Percentiles rank a stretch among this genome's conserved stretches.
These are phyloP conservation scores for Actinernus sp. DNA, from an alignment of 92 coral and sea anemone genomes.

Conservation along the genomic window DNA sequence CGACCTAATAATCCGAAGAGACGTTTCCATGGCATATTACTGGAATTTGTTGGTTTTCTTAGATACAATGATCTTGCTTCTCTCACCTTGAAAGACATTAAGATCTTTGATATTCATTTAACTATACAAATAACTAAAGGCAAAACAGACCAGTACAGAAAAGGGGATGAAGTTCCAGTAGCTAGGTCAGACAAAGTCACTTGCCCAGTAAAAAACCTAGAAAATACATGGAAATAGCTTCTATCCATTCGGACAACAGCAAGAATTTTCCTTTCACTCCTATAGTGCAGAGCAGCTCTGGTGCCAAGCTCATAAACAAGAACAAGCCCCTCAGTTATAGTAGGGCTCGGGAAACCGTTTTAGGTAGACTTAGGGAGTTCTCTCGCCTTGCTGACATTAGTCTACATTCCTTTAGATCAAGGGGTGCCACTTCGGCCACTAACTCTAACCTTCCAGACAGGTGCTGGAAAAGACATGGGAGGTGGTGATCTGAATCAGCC, in stretches of 20 bases:
- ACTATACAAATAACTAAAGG: constrained; percentile 21
- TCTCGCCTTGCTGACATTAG: background rate
- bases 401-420: constrained; percentile 37
- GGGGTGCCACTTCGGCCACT: constrained; percentile 47
- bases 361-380: background rate
- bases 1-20: constrained; percentile 18
- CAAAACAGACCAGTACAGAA: constrained; percentile 49
- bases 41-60: constrained; percentile 29
- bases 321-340: background rate
- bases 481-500: constrained; percentile 37
- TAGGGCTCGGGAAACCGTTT: background rate
- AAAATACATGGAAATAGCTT: background rate
- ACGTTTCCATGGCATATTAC: constrained; percentile 30
- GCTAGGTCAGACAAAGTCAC: constrained; percentile 17
- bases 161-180: constrained; percentile 49
- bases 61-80: constrained; percentile 44
- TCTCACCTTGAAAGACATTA: constrained; percentile 28
- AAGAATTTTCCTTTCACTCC: background rate
- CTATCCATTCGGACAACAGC: background rate
- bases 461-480: constrained; percentile 57
- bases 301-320: background rate
- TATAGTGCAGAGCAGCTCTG: background rate
- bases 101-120: constrained; percentile 20
- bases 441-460: constrained; percentile 21
- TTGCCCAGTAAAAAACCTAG: constrained; percentile 10